Evolutionary conservation across 2,888 invertebrate genomes (phyloP), one percentile per base, ranked within the genome.

Genomic region (Polietes domitor): DNA sequence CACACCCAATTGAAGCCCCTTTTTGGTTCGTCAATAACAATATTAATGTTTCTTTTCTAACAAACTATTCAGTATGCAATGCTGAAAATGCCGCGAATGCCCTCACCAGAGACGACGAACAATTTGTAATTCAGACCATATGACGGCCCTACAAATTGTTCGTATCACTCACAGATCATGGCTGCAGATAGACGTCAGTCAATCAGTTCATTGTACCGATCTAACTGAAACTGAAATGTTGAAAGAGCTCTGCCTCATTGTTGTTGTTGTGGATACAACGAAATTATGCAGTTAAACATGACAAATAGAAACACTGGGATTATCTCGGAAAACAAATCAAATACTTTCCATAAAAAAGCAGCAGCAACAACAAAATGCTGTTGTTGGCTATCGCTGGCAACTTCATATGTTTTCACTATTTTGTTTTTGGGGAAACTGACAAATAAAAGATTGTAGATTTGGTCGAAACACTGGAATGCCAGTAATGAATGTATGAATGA

Each of bases 121-220:
- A 12, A 24, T 12, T 68, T 68, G 7, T 68, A 24, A 43, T 68
- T 68, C 68, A 43, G 21, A 21, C 28, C 68, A 24, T 68, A 24
- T 68, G 41, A 41, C 21, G 43, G 15, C 21, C 24, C 3, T 24
- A 21, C 37, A 43, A 43, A 24, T 9, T 43, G 43, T 15, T 68
- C 24, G 32, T 6, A 68, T 43, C 68, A 68, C 68, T 24, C 61
- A 43, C 2, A 53, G 58, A 58, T 58, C 26, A 41, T 43, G n/a
- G 43, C 68, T 1, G 15, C 7, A 26, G 58, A 65, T 37, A 65
- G 41, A 65, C 41, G 37, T 65, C 61, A 61, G 26, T 61, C 65
- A 65, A 65, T 68, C 68, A 68, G 68, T 65, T 65, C 65, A 68
- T 21, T 68, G 68, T 68, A 10, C 65, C 41, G 26, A 15, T 10